A percentile compares a stretch with the other conserved stretches of the same genome.
These are phyloP conservation scores for Drosophila ananassae DNA, from an alignment of 1,140 invertebrate genomes.

Conservation along the genomic window DNA sequence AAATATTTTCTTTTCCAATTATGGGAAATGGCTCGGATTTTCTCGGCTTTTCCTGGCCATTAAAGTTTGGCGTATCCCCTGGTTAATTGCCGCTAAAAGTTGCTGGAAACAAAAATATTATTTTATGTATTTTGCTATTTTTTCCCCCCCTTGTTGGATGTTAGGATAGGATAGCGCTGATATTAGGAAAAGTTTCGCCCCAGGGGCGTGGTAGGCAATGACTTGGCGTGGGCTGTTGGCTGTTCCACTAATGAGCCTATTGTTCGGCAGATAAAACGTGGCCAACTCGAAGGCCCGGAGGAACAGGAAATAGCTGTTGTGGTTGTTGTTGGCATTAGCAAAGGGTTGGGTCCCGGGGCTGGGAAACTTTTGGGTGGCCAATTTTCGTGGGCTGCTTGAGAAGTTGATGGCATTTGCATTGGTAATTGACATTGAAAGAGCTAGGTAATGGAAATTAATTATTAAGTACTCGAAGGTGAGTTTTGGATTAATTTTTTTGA, in stretches of 20 bases:
- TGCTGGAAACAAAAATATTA: constrained; percentile 74
- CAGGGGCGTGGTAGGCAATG: constrained; percentile 14
- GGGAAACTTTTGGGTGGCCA: constrained; percentile 35
- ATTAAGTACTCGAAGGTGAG: background rate
- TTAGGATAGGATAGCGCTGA: constrained; percentile 21
- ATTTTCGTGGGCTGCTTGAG: constrained; percentile 28
- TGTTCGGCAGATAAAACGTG: constrained; percentile 64
- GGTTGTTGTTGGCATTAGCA: constrained; percentile 44
- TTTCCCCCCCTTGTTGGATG: background rate
- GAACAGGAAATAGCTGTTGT: constrained; percentile 47
- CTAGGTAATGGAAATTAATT: background rate
- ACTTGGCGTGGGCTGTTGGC: constrained; percentile 26
- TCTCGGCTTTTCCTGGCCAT: constrained; percentile 30
- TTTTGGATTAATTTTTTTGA: background rate
- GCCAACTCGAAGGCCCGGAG: constrained; percentile 18
- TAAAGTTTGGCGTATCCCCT: constrained; percentile 42
- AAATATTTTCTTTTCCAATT: constrained; percentile 66
- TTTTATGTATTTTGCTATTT: constrained; percentile 58
- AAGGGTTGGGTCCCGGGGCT: constrained; percentile 50
- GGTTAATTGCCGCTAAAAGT: constrained; percentile 69
- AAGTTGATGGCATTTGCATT: constrained; percentile 20
- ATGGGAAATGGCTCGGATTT: constrained; percentile 35
- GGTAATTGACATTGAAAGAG: background rate
- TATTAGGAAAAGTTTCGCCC: constrained; percentile 73
- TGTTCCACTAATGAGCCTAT: constrained; percentile 72